Evolutionary conservation across 2,888 invertebrate species (phyloP).

Genomic region (Hoplodrina ambigua): DNA sequence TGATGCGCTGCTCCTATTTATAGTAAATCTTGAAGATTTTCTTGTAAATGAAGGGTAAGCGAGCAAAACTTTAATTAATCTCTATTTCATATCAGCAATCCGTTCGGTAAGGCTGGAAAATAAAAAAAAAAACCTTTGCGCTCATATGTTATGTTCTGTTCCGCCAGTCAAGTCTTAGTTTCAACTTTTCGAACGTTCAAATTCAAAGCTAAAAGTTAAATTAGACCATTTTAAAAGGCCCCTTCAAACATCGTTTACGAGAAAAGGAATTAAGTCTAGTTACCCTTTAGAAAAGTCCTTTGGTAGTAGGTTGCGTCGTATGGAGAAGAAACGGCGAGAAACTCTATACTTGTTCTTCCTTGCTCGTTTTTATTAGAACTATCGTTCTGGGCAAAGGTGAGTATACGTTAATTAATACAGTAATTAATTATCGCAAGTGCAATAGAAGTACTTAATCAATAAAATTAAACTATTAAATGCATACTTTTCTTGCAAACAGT

Average conservation of each 20-base stretch:
- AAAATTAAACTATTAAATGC: conserved; percentile 12
- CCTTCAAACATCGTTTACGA: no score
- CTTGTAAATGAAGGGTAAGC: conserved; percentile 25
- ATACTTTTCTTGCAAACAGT: conserved; percentile 2
- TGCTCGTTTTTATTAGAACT: no score
- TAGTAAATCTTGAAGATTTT: conserved; percentile 42
- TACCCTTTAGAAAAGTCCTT: no score
- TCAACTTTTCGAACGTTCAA: background rate
- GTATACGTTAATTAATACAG: no score
- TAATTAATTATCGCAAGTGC: conserved; percentile 14
- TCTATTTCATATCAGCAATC: conserved; percentile 2
- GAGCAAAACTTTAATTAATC: conserved; percentile 32
- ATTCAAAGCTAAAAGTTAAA: background rate
- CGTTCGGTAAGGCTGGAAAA: conserved; percentile 4
- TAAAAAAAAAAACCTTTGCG: background rate
- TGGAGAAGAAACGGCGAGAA: background rate
- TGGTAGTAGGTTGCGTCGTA: background rate
- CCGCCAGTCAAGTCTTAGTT: no score
- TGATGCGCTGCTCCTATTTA: conserved; percentile 63
- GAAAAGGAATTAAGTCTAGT: background rate
- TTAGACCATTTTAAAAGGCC: background rate
- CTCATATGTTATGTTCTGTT: background rate
- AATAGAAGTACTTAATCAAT: conserved; percentile 18
- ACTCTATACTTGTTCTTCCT: background rate
- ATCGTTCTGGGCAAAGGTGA: background rate